Evolutionary conservation across 2,888 invertebrate genomes (phyloP).

Genomic region (Polymixis lichenea): DNA sequence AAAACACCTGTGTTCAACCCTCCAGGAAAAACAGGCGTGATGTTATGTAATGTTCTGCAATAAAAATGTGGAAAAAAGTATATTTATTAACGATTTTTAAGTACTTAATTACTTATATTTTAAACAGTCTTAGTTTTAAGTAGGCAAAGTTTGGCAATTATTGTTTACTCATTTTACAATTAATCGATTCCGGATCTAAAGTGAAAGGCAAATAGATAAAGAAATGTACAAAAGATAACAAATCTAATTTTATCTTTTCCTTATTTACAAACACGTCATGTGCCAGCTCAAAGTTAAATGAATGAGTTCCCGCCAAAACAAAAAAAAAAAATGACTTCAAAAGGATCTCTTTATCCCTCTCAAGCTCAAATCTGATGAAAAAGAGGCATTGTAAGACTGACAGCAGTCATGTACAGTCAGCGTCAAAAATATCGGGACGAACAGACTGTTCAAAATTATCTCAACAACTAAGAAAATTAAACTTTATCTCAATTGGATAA

Average conservation of each 20-base stretch:
- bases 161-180: not conserved
- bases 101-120: not conserved
- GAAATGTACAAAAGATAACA: constrained; percentile 3
- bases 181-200: not conserved
- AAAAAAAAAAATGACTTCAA: not conserved
- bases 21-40: not conserved
- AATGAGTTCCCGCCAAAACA: not conserved
- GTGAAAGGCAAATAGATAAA: constrained; percentile 17
- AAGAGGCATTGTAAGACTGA: not conserved
- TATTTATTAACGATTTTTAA: not conserved
- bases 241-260: constrained; percentile 10
- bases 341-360: not conserved
- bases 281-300: not conserved
- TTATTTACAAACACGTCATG: constrained; percentile 7
- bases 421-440: too few species aligned
- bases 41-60: not conserved
- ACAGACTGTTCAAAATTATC: too few species aligned
- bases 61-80: not conserved
- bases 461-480: too few species aligned
- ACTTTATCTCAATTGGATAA: too few species aligned
- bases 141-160: not conserved
- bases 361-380: not conserved
- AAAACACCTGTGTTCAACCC: not conserved
- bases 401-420: not conserved
- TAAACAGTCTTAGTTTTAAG: too few species aligned